These are phyloP conservation scores for Diplazon laetatorius DNA, from an alignment of 2,888 invertebrate genomes.

Conservation along the genomic window DNA sequence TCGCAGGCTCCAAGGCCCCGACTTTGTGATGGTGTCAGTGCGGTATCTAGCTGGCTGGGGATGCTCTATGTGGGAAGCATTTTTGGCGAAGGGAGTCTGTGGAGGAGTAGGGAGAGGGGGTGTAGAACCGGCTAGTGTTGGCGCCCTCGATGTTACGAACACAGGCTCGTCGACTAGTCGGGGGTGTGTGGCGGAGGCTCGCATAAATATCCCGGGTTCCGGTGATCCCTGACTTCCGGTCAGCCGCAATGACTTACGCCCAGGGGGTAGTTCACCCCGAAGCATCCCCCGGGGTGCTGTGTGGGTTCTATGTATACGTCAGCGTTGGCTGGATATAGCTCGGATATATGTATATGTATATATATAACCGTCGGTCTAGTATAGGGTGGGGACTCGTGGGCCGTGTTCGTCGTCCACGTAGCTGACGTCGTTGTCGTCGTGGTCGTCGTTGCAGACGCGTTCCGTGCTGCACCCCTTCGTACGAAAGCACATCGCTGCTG, in stretches of 20 bases:
- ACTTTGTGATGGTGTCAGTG: constrained; percentile 1
- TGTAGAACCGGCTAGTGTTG: constrained; percentile 34
- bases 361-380: background rate
- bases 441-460: background rate
- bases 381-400: constrained; percentile 26
- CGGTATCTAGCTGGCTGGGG: background rate
- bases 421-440: background rate
- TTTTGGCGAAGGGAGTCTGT: background rate
- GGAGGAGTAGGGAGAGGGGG: constrained; percentile 15
- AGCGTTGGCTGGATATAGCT: constrained; percentile 1
- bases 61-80: background rate
- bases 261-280: constrained; percentile 68
- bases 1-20: too few relatives aligned
- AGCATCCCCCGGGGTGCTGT: constrained; percentile 15
- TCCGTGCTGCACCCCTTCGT: constrained; percentile 1
- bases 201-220: constrained; percentile 82
- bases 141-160: constrained; percentile 39
- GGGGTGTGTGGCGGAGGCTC: constrained; percentile 70
- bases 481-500: constrained; percentile 25
- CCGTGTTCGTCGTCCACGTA: constrained; percentile 43
- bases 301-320: constrained; percentile 8
- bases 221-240: constrained; percentile 83
- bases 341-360: background rate
- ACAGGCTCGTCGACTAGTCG: constrained; percentile 61
- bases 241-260: constrained; percentile 82